Conservation (phyloP, 2,797 vertebrate genomes). For the Lindbergichthys nudifrons region DNA sequence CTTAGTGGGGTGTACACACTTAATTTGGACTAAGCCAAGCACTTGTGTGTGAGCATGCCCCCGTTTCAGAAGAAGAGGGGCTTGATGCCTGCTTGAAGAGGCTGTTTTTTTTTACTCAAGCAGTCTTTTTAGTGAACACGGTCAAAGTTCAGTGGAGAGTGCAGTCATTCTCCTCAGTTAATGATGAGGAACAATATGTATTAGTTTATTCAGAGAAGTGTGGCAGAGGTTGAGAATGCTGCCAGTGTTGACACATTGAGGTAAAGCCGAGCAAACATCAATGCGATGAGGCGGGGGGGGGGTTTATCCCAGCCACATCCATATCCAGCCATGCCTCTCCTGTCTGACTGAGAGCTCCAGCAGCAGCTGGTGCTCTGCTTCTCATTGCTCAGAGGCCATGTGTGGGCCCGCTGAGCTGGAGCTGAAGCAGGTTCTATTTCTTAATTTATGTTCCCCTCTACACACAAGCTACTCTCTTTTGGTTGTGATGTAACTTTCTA, state of each 20-base stretch:
- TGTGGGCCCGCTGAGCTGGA: neutral
- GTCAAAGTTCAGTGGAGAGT: constrained; percentile 29
- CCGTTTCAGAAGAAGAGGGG: constrained; percentile 2
- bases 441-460: neutral
- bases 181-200: constrained; percentile 47
- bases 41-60: neutral
- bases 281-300: neutral
- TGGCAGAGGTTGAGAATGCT: constrained; percentile 11
- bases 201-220: constrained; percentile 39
- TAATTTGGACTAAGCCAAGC: neutral
- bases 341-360: constrained; percentile 19
- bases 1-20: neutral
- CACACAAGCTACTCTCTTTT: neutral
- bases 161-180: constrained; percentile 34
- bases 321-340: constrained; percentile 1
- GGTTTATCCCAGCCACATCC: constrained; percentile 6
- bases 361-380: constrained; percentile 32
- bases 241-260: constrained; percentile 24
- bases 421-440: neutral
- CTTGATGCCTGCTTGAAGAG: neutral
- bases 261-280: constrained; percentile 11
- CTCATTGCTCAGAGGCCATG: constrained; percentile 11
- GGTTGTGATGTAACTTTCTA: neutral
- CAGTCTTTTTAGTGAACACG: neutral
- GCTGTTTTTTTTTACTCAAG: constrained; percentile 24